Conservation (phyloP, 2,113 vertebrate species). For the Lampris megalopsis region DNA sequence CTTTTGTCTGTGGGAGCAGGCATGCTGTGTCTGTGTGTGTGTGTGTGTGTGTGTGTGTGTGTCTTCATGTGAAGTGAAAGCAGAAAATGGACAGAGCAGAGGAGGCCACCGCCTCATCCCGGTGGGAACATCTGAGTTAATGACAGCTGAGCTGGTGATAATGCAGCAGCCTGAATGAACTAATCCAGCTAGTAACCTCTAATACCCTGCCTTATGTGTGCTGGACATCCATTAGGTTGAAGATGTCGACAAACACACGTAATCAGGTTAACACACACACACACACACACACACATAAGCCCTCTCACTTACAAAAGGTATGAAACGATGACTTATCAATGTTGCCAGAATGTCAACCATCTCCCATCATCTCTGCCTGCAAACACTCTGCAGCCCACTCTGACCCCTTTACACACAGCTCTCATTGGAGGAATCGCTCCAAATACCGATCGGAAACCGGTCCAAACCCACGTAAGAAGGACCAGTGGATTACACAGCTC, state of each 20-base stretch:
- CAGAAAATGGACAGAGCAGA: not conserved
- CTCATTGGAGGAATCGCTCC: slow-evolving; percentile 5
- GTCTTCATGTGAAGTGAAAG: not conserved
- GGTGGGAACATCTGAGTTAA: slow-evolving; percentile 56
- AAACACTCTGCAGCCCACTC: slow-evolving; percentile 20
- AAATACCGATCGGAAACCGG: slow-evolving; percentile 56
- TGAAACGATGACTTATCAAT: not conserved
- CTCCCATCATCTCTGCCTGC: slow-evolving; percentile 1
- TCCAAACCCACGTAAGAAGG: slow-evolving; percentile 39
- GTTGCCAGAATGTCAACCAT: slow-evolving; percentile 9
- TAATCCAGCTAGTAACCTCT: slow-evolving; percentile 55
- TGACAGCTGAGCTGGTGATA: slow-evolving; percentile 62
- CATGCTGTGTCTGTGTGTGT: slow-evolving; percentile 7
- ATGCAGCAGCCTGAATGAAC: slow-evolving; percentile 52
- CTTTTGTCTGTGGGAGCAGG: not conserved
- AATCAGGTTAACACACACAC: slow-evolving; percentile 6
- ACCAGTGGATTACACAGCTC: slow-evolving; percentile 20
- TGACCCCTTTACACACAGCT: slow-evolving; percentile 33
- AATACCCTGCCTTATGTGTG: slow-evolving; percentile 28
- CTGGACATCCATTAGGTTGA: slow-evolving; percentile 25
- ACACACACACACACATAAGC: slow-evolving; percentile 6
- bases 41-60: slow-evolving; percentile 7
- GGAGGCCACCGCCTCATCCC: slow-evolving; percentile 37
- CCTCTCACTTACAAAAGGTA: not conserved
- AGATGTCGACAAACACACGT: slow-evolving; percentile 18